Conservation (phyloP, 2,797 vertebrate genomes). For the Myoxocephalus aenaeus region DNA sequence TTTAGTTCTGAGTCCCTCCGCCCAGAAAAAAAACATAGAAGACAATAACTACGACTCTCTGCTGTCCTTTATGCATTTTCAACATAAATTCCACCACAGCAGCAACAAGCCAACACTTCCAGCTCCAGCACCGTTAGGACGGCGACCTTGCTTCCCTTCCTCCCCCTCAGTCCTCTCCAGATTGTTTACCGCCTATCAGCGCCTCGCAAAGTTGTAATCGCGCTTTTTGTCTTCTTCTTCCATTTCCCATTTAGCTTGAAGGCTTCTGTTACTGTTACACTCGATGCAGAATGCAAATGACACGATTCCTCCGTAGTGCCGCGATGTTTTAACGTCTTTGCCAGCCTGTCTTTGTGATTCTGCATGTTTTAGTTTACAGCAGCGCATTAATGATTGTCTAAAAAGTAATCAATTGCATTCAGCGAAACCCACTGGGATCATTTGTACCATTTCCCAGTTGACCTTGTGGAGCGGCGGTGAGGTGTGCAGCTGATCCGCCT, state of each 20-base stretch:
- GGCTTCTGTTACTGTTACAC: conserved; percentile 4
- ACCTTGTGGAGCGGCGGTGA: conserved; percentile 3
- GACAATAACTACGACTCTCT: background rate
- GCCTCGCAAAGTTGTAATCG: conserved; percentile 28
- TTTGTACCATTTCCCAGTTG: background rate
- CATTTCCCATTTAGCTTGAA: conserved; percentile 27
- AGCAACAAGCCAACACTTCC: conserved; percentile 28
- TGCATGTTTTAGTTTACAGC: background rate
- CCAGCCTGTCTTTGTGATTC: conserved; percentile 2
- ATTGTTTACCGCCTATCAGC: conserved; percentile 38
- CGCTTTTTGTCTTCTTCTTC: background rate
- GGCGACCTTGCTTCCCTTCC: conserved; percentile 39
- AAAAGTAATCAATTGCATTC: background rate
- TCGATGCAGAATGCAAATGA: conserved; percentile 18
- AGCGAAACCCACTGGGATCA: background rate
- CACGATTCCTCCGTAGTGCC: background rate
- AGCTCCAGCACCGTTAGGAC: conserved; percentile 19
- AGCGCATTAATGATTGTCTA: no score
- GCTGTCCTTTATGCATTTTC: conserved; percentile 6
- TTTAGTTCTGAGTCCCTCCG: background rate
- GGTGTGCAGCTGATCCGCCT: background rate
- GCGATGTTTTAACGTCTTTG: background rate
- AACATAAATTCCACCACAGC: background rate
- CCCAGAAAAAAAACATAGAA: background rate
- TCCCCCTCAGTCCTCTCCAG: conserved; percentile 35